Evolutionary conservation across 64 coral and sea anemone genomes (phyloP).

Genomic region (Hydrozoanthus tunicans): DNA sequence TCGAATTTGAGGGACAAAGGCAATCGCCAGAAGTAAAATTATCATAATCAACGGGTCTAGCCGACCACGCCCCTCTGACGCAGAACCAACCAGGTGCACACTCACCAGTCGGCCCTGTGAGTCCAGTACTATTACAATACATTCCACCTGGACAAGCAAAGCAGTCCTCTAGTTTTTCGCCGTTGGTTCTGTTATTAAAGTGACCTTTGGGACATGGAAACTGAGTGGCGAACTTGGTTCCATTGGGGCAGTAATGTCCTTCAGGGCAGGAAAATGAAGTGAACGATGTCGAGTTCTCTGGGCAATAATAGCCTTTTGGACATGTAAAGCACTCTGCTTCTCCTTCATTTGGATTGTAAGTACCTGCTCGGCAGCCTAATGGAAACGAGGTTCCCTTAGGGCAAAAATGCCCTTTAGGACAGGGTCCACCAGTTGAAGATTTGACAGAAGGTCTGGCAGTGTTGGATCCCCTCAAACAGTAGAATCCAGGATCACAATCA

Average conservation of each 20-base stretch:
- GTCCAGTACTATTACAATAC: conserved; percentile 80
- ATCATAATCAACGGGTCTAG: conserved; percentile 84
- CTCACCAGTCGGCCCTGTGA: conserved; percentile 77
- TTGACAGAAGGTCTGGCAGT: conserved; percentile 75
- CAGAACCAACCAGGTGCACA: conserved; percentile 93
- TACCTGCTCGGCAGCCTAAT: conserved; percentile 77
- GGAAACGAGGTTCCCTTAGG: conserved; percentile 84
- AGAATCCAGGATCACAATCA: conserved; percentile 84
- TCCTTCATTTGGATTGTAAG: conserved; percentile 92
- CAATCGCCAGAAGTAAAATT: conserved; percentile 97
- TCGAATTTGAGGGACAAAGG: conserved; percentile 89
- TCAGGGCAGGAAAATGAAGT: conserved; percentile 73
- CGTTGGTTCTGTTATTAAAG: conserved; percentile 81
- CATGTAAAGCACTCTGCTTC: conserved; percentile 90
- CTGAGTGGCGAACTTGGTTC: conserved; percentile 68
- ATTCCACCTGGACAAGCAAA: conserved; percentile 86
- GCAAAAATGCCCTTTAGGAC: conserved; percentile 86
- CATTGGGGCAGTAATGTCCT: conserved; percentile 97
- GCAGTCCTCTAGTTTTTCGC: conserved; percentile 70
- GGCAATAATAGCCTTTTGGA: conserved; percentile 85
- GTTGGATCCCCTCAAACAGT: conserved; percentile 84
- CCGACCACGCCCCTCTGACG: conserved; percentile 74
- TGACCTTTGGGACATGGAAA: conserved; percentile 93
- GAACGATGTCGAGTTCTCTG: conserved; percentile 79
- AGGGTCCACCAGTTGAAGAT: conserved; percentile 83